Conservation (phyloP, 1,140 invertebrate genomes). For the Mactra quadrangularis region DNA sequence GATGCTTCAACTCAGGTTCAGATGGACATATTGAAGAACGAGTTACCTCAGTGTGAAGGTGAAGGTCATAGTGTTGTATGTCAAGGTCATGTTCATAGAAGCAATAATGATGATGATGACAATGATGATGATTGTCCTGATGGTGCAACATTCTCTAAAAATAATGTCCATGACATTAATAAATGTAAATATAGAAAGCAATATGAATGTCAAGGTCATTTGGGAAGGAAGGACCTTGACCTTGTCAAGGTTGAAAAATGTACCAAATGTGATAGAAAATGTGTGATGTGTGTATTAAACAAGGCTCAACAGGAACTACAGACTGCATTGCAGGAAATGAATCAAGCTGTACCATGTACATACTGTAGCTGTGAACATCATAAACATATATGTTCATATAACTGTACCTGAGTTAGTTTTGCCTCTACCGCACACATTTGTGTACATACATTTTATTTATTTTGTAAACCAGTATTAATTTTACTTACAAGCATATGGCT, state of each 20-base stretch:
- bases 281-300: constrained; percentile 27
- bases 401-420: too few species aligned
- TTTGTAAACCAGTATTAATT: too few species aligned
- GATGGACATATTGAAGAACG: not conserved
- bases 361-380: too few species aligned
- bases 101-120: not conserved
- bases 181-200: not conserved
- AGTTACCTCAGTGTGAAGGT: constrained; percentile 15
- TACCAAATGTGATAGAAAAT: constrained; percentile 17
- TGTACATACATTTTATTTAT: too few species aligned
- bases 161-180: not conserved
- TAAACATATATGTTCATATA: too few species aligned
- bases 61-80: not conserved
- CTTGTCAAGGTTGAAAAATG: not conserved
- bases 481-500: too few species aligned
- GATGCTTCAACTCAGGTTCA: constrained; percentile 18
- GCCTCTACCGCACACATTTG: too few species aligned
- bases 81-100: not conserved
- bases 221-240: not conserved
- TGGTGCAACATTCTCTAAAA: not conserved
- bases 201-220: not conserved
- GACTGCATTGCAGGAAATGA: constrained; percentile 17
- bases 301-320: not conserved
- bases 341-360: too few species aligned
- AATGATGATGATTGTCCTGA: not conserved